These are phyloP conservation scores for Eristalis pertinax DNA, from an alignment of 2,888 invertebrate genomes.

Conservation along the genomic window DNA sequence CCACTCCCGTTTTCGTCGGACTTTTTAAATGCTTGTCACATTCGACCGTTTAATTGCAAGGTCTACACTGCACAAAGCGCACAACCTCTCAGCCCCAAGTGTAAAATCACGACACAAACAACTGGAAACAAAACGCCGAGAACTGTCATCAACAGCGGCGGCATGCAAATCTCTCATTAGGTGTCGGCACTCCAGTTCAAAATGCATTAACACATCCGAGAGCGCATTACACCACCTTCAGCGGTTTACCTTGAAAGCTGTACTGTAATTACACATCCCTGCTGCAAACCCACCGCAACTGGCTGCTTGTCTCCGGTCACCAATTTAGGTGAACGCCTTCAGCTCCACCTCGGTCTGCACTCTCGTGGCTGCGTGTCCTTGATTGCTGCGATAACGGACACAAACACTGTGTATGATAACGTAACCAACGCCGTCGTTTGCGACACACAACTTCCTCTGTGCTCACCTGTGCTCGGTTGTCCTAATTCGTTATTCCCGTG, in stretches of 20 bases:
- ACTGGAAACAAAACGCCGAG: background rate
- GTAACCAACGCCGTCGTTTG: background rate
- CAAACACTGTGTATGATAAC: constrained; percentile 17
- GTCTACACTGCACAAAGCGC: background rate
- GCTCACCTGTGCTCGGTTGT: background rate
- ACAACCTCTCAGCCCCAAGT: background rate
- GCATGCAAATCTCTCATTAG: background rate
- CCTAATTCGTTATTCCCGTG: constrained; percentile 31
- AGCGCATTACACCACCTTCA: background rate
- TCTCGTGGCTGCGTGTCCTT: constrained; percentile 6
- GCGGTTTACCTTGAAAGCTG: background rate
- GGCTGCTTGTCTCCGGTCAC: background rate
- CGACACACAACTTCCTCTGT: background rate
- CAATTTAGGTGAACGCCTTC: background rate
- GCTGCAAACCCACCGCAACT: background rate
- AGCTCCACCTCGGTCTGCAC: background rate
- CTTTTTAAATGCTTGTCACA: background rate
- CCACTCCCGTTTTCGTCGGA: background rate
- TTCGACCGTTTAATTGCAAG: background rate
- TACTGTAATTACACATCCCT: background rate
- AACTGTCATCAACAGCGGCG: background rate
- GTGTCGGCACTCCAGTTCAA: background rate
- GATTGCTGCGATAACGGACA: constrained; percentile 17
- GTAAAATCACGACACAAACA: background rate
- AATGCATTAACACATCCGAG: constrained; percentile 5